Percentiles rank a stretch among this genome's conserved stretches.
phyloP scores from a whole-genome alignment of 2,888 invertebrate species.

The Callyntrura sp. region DNA sequence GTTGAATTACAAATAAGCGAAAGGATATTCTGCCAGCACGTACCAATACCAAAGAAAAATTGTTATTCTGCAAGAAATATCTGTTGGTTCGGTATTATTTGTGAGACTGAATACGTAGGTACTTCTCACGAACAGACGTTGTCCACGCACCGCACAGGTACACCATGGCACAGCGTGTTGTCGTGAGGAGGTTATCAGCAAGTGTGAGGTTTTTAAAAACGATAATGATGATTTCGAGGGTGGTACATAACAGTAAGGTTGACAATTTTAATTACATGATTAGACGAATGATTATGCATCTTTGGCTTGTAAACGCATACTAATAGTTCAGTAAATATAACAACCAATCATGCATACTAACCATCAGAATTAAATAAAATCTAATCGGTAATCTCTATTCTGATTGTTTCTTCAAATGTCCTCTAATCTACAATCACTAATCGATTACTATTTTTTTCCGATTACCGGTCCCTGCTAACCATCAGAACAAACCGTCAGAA shows the following conservation, averaged over 20 bases:
- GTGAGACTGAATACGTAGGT: no score
- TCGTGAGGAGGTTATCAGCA: slow-evolving; percentile 41
- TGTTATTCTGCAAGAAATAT: no score
- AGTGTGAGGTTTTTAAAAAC: not conserved
- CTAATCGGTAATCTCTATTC: no score
- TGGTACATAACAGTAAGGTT: slow-evolving; percentile 39
- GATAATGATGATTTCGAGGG: slow-evolving; percentile 50
- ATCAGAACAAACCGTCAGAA: not conserved
- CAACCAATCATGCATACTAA: slow-evolving; percentile 60
- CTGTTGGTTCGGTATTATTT: no score
- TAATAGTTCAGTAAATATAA: slow-evolving; percentile 55
- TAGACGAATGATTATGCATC: slow-evolving; percentile 52
- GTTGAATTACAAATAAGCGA: no score
- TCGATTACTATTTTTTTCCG: no score
- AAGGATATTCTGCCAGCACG: no score
- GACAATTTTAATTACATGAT: slow-evolving; percentile 65
- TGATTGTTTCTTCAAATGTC: no score
- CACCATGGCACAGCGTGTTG: not conserved
- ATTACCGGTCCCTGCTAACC: not conserved
- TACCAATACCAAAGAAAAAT: no score
- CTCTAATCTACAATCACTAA: no score
- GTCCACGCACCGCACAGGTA: slow-evolving; percentile 1
- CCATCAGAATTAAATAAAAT: not conserved
- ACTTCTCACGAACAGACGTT: not conserved
- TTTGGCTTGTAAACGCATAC: slow-evolving; percentile 52